A percentile compares a stretch with the other conserved stretches of the same genome.
Conservation (phyloP, 2,113 vertebrate species). For the Rhabdornis inornatus region DNA sequence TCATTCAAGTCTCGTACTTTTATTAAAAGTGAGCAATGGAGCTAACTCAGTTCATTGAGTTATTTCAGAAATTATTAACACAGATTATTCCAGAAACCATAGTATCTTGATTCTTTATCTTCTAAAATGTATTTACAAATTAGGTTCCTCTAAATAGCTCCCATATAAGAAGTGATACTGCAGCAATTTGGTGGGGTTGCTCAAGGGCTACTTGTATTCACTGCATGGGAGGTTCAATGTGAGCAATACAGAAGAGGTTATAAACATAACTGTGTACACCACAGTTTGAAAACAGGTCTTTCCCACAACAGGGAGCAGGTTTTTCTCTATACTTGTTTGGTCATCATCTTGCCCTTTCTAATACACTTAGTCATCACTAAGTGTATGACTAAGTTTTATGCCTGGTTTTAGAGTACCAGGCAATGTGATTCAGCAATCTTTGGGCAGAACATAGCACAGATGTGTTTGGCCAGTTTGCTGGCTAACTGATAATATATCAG, state of each 20-base stretch:
- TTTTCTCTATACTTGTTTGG: background rate
- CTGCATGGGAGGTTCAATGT: background rate
- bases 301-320: background rate
- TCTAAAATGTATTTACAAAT: background rate
- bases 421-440: slow-evolving; percentile 38
- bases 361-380: background rate
- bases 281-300: background rate
- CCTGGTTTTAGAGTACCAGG: background rate
- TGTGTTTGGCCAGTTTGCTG: background rate
- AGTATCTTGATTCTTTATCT: background rate
- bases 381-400: too few species aligned
- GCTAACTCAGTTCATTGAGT: background rate
- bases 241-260: background rate
- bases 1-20: slow-evolving; percentile 17
- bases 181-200: background rate
- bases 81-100: background rate
- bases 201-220: background rate
- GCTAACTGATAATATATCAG: slow-evolving; percentile 36
- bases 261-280: background rate
- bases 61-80: slow-evolving; percentile 1
- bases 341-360: background rate
- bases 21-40: background rate
- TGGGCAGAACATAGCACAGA: background rate
- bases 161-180: background rate
- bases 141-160: background rate